These are phyloP conservation scores for Gobio occitaniae DNA, from an alignment of 2,797 vertebrate species.

Conservation along the genomic window DNA sequence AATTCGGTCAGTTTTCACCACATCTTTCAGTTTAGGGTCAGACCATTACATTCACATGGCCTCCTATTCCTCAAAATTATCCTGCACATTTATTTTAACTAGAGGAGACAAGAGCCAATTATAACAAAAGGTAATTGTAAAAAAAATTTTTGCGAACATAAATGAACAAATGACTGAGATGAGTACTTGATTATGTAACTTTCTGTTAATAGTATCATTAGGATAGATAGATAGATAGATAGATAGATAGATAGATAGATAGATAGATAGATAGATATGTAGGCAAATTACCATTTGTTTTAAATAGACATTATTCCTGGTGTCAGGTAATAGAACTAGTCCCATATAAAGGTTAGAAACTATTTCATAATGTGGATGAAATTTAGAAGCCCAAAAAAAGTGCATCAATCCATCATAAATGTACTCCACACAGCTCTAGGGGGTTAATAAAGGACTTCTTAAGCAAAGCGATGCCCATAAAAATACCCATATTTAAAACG, in stretches of 20 bases:
- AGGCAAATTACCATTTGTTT: not conserved
- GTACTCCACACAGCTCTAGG: too few relatives aligned
- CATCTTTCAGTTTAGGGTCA: not conserved
- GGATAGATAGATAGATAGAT: too few relatives aligned
- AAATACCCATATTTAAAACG: too few relatives aligned
- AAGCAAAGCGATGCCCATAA: too few relatives aligned
- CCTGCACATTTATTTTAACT: not conserved
- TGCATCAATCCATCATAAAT: too few relatives aligned
- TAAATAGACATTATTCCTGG: not conserved
- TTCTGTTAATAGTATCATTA: not conserved
- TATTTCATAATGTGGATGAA: not conserved
- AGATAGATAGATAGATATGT: not conserved
- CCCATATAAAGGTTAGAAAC: not conserved
- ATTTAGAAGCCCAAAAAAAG: too few relatives aligned
- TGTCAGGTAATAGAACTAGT: not conserved
- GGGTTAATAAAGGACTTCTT: too few relatives aligned
- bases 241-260: not conserved
- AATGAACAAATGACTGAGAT: not conserved
- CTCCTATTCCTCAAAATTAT: not conserved
- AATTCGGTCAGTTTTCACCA: conserved; percentile 83
- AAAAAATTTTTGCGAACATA: not conserved
- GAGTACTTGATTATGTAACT: not conserved
- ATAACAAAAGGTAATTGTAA: not conserved
- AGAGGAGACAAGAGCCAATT: not conserved
- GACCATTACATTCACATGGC: not conserved